A percentile compares a stretch with the other conserved stretches of the same genome.
phyloP scores from a whole-genome alignment of 2,113 vertebrate species.

The Morone saxatilis region DNA sequence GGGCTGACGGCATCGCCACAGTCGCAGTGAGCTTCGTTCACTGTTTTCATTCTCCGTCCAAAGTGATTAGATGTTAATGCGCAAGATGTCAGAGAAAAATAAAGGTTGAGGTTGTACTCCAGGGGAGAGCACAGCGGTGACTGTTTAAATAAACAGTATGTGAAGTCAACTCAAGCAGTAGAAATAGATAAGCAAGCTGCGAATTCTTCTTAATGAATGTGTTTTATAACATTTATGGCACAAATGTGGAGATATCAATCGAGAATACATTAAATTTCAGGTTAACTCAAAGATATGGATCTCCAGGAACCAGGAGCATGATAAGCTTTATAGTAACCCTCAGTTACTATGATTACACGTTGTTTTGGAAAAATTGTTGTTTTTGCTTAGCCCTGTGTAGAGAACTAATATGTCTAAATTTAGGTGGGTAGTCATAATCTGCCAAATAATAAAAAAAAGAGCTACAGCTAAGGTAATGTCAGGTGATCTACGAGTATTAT shows the following conservation, averaged over 20 bases:
- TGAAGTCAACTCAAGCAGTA: constrained; percentile 20
- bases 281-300: background rate
- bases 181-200: background rate
- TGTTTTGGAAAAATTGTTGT: background rate
- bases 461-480: background rate
- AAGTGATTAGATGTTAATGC: constrained; percentile 32
- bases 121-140: background rate
- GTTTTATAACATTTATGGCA: background rate
- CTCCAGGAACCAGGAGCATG: background rate
- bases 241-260: background rate
- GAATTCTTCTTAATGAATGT: background rate
- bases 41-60: constrained; percentile 14
- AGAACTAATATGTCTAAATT: background rate
- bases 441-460: background rate
- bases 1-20: constrained; percentile 12
- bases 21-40: constrained; percentile 7
- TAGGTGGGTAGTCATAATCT: background rate
- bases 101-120: background rate
- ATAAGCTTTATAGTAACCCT: background rate
- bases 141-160: constrained; percentile 3
- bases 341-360: background rate
- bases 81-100: constrained; percentile 35
- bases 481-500: background rate
- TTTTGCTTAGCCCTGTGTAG: background rate
- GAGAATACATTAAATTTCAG: background rate